phyloP scores from a whole-genome alignment of 2,888 invertebrate species.

The Nomada ferruginata region DNA sequence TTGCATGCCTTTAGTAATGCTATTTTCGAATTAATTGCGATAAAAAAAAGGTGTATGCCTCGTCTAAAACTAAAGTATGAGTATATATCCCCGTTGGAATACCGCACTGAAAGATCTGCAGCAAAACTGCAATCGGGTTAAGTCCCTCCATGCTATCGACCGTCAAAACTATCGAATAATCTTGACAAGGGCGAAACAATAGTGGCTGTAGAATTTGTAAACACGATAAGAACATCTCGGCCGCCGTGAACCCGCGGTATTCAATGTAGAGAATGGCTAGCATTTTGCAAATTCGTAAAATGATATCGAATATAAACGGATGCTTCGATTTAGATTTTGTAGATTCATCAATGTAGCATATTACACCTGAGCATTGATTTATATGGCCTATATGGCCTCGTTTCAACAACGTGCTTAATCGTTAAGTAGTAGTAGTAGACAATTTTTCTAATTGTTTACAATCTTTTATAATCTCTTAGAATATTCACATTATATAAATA shows the following conservation, averaged over 20 bases:
- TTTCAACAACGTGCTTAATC: no score
- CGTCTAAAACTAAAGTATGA: slow-evolving; percentile 17
- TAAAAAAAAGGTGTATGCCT: background rate
- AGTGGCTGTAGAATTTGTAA: slow-evolving; percentile 35
- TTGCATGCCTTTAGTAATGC: slow-evolving; percentile 18
- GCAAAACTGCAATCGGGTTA: slow-evolving; percentile 47
- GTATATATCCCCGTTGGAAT: slow-evolving; percentile 31
- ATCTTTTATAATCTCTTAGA: no score
- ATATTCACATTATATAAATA: no score
- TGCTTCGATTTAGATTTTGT: background rate
- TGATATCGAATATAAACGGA: no score
- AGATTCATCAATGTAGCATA: background rate
- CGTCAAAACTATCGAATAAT: slow-evolving; percentile 14
- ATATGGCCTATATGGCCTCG: background rate
- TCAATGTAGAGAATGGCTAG: slow-evolving; percentile 12
- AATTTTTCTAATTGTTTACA: no score
- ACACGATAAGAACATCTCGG: slow-evolving; percentile 29
- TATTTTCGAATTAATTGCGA: background rate
- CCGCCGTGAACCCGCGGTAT: slow-evolving; percentile 10
- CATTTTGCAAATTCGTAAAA: background rate
- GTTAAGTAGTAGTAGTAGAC: no score
- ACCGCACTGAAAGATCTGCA: slow-evolving; percentile 65
- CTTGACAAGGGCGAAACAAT: slow-evolving; percentile 27
- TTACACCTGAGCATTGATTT: slow-evolving; percentile 6
- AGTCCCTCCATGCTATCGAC: slow-evolving; percentile 61